A percentile compares a stretch with the other conserved stretches of the same genome.
These are phyloP conservation scores for Nemurella pictetii DNA, from an alignment of 2,888 invertebrate genomes.

Conservation along the genomic window DNA sequence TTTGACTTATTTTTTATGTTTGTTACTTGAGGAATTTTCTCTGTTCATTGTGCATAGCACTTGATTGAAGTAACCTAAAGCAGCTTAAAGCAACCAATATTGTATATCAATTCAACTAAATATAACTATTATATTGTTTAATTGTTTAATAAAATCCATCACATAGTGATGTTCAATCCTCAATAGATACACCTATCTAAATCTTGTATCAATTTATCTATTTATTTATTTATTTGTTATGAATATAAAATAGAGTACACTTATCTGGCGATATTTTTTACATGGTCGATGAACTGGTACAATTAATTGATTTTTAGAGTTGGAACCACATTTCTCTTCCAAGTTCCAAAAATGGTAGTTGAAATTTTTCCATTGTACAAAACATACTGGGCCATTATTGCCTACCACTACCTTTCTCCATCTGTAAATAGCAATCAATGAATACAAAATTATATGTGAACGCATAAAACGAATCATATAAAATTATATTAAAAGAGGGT, in stretches of 20 bases:
- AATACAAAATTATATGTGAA: background rate
- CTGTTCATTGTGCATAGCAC: background rate
- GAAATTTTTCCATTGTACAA: background rate
- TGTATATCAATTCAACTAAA: background rate
- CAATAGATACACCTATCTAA: background rate
- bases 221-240: background rate
- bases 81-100: background rate
- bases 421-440: background rate
- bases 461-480: background rate
- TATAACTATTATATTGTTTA: background rate
- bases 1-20: too few species aligned
- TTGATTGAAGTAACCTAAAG: background rate
- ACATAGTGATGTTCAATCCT: background rate
- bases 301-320: background rate
- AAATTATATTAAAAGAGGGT: background rate
- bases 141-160: background rate
- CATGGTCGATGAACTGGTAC: background rate
- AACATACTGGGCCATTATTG: background rate
- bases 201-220: background rate
- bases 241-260: background rate
- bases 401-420: background rate
- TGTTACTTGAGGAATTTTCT: background rate
- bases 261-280: background rate
- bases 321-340: background rate
- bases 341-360: background rate